These are phyloP conservation scores for Agonopterix subpropinquella DNA, from an alignment of 2,888 invertebrate genomes.

Conservation along the genomic window DNA sequence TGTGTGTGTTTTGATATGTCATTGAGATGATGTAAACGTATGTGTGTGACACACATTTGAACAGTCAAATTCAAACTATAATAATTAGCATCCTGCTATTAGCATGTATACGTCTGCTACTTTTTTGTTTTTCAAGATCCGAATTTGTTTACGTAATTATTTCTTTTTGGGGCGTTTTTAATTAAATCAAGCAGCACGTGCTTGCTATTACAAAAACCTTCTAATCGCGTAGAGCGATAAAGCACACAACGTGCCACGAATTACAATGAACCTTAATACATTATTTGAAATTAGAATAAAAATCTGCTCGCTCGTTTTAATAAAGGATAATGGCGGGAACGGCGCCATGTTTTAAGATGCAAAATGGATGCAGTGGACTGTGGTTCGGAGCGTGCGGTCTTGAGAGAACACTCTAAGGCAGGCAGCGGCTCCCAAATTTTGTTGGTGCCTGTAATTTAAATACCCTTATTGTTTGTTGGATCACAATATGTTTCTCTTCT, in stretches of 20 bases:
- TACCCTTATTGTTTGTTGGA: too few species aligned
- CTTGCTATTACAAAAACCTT: conserved; percentile 29
- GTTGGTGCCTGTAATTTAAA: too few species aligned
- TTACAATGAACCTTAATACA: conserved; percentile 36
- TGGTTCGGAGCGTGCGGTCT: conserved; percentile 17
- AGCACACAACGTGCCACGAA: conserved; percentile 40
- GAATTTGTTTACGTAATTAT: too few species aligned
- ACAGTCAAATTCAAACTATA: too few species aligned
- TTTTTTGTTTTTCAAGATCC: too few species aligned
- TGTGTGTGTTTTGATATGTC: too few species aligned
- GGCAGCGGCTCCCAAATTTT: too few species aligned
- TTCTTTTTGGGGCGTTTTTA: conserved; percentile 12
- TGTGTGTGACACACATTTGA: too few species aligned
- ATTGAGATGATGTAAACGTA: too few species aligned
- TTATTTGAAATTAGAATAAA: conserved; percentile 35
- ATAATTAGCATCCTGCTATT: too few species aligned
- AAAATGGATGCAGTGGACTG: conserved; percentile 39
- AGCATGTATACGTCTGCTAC: too few species aligned
- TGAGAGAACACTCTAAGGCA: conserved; percentile 12
- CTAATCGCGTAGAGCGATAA: conserved; percentile 38
- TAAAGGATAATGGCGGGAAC: conserved; percentile 22
- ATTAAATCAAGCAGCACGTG: conserved; percentile 29
- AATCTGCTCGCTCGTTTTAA: conserved; percentile 20
- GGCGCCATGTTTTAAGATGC: conserved; percentile 25
- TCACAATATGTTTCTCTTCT: conserved; percentile 4